Base-by-base conservation (phyloP, 2,888 invertebrate species). In the Mythimna lalbum region DNA sequence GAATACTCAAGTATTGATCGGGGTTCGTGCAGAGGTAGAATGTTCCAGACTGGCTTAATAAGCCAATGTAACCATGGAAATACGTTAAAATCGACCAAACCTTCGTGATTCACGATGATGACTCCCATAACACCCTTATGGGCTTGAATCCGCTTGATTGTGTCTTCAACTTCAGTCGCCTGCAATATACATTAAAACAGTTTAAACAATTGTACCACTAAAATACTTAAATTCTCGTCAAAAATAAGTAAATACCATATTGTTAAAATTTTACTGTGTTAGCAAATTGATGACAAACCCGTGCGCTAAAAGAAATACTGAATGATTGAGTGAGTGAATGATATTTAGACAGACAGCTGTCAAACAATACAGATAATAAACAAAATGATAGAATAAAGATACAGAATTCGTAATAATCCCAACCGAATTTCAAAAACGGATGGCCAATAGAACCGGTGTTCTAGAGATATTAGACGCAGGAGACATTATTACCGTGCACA, bases 121-220 rank as follows among this genome's bases (percentile, higher is more conserved):
- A 99, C 98, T 80, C 99, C 99, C 90, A 98, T 98, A 72, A 99
- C 99, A 84, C 99, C 99, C 96, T 99, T 99, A 90, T 99, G 99
- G 62, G 98, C 97, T 91, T 99, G 99, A 88, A 99, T 99, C 80
- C 99, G 97, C 96, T 99, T 99, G 93, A 99, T 97, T 17, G 99
- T 99, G 96, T 99, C 99, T 94, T 99, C 99, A 52, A 99, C 99
- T 97, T 99, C 99, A 80, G 97, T 97, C 12, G 97, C 97, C 97
- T 97, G 90, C 19, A 96, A 95, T 57, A 62, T 21, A 83, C 62
- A 73, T 27, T 33, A 68, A 14, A 60, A 23, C 14, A 50, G 53
- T 73, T 39, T 59, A 63, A n/a, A 17, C 4, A 50, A 60, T 57
- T 61, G 14, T 14, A 53, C 1, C 69, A 71, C 39, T 49, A 39